Evolutionary conservation across 2,113 vertebrate genomes (phyloP), one percentile per base, ranked within the genome.

Genomic region (Phyllostomus discolor): DNA sequence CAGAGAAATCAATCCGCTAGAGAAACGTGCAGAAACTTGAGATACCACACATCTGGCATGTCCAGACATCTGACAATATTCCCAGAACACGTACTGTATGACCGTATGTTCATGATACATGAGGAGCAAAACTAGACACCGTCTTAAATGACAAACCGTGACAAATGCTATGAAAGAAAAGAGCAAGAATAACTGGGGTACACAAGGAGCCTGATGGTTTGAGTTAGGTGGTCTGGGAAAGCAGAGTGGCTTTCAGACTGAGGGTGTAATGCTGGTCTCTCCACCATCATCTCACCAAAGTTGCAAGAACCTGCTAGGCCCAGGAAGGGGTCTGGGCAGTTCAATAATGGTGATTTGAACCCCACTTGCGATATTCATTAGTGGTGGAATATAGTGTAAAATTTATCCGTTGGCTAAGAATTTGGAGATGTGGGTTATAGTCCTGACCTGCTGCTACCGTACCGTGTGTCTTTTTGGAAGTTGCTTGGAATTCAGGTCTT

Each of bases 21-120:
- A 87, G 57, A 62, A 57, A 46, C 11, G 2, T 41, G 31, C 38
- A 3, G 10, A n/a, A 46, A 33, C 48, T 43, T 1, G 1, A 85
- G 67, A 22, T 33, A 33, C 20, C 50, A 43, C 26, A 6, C 26
- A 7, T 10, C 22, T 20, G 9, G 54, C 19, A 4, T 4, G 54
- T 75, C 46, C 52, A 2, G 11, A 67, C 4, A 31, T 28, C 10
- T 24, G 31, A 57, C 31, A 0, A 0, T 10, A 31, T 70, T 69
- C 54, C 69, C 57, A 4, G 76, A 35, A 24, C 33, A n/a, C 48
- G 20, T n/a, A 1, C n/a, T 31, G 0, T 4, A 9, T 7, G 38
- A 12, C 66, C 1, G 5, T 16, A 0, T 5, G 28, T 35, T 88
- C 28, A 9, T 31, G 38, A n/a, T 6, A 28, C 4, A 4, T 0